Evolutionary conservation across 1,140 invertebrate species (phyloP).

Genomic region (Patella vulgata): DNA sequence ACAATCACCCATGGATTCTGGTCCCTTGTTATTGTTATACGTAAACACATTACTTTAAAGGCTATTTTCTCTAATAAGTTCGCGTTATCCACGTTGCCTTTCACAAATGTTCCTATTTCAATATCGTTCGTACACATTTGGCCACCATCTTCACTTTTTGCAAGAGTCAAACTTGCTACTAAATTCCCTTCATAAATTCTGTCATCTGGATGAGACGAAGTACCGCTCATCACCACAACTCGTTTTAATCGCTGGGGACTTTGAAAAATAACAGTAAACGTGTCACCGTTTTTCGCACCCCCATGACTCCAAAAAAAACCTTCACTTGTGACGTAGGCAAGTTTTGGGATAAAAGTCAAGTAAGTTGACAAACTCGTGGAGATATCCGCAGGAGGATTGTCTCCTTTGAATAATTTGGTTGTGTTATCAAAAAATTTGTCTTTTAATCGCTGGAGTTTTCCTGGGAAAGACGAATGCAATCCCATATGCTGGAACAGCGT

Average conservation of each 20-base stretch:
- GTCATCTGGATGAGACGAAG: slow-evolving; percentile 34
- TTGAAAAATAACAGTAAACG: slow-evolving; percentile 42
- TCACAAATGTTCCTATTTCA: slow-evolving; percentile 32
- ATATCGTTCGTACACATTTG: slow-evolving; percentile 41
- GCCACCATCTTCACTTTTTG: slow-evolving; percentile 7
- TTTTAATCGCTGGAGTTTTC: slow-evolving; percentile 95
- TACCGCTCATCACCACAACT: slow-evolving; percentile 42
- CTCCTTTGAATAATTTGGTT: slow-evolving; percentile 38
- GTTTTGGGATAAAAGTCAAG: slow-evolving; percentile 32
- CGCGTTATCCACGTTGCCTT: slow-evolving; percentile 32
- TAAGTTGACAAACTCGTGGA: slow-evolving; percentile 34
- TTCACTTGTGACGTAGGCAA: slow-evolving; percentile 31
- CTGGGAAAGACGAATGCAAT: slow-evolving; percentile 71
- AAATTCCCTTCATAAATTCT: slow-evolving; percentile 34
- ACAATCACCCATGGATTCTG: slow-evolving; percentile 44
- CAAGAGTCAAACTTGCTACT: slow-evolving; percentile 32
- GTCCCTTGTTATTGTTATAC: slow-evolving; percentile 31
- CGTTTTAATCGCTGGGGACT: slow-evolving; percentile 33
- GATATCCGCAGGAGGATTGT: slow-evolving; percentile 44
- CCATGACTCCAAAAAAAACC: slow-evolving; percentile 50
- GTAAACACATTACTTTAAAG: slow-evolving; percentile 38
- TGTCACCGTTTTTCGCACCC: slow-evolving; percentile 25
- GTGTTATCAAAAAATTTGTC: slow-evolving; percentile 62
- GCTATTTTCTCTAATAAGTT: slow-evolving; percentile 26
- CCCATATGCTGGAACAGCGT: slow-evolving; percentile 65